Evolutionary conservation across 2,888 invertebrate genomes (phyloP).

Genomic region (Drosophila nr. medialis): DNA sequence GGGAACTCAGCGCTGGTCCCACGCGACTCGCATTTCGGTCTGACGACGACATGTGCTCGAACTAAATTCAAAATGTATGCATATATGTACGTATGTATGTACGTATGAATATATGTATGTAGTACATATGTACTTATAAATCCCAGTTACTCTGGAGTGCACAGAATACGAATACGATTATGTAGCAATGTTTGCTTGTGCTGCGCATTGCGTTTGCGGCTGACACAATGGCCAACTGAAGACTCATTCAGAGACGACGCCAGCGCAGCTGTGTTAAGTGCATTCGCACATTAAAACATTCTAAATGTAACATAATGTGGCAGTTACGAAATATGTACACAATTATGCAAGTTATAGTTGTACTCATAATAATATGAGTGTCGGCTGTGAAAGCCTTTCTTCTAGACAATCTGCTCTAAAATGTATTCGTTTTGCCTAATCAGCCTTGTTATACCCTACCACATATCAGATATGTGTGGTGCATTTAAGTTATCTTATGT

Average conservation of each 20-base stretch:
- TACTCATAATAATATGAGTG: neutral
- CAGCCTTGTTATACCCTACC: constrained; percentile 1
- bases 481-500: neutral
- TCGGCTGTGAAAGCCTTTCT: constrained; percentile 17
- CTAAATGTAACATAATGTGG: constrained; percentile 27
- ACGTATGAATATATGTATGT: neutral
- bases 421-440: constrained; percentile 77
- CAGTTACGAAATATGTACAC: constrained; percentile 10
- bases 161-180: constrained; percentile 29
- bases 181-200: constrained; percentile 38
- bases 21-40: constrained; percentile 69
- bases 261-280: constrained; percentile 63
- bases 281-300: constrained; percentile 67
- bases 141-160: constrained; percentile 46
- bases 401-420: constrained; percentile 49
- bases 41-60: constrained; percentile 25
- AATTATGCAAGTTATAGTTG: neutral
- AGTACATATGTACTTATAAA: constrained; percentile 27
- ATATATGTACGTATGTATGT: constrained; percentile 1
- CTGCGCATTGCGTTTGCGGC: constrained; percentile 22
- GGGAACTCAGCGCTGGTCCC: constrained; percentile 49
- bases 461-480: neutral
- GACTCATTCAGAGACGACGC: constrained; percentile 53
- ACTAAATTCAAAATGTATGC: constrained; percentile 6
- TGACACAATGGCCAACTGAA: constrained; percentile 47